Evolutionary conservation across 1,140 invertebrate genomes (phyloP), one percentile per base, ranked within the genome.

Genomic region (Solen grandis): DNA sequence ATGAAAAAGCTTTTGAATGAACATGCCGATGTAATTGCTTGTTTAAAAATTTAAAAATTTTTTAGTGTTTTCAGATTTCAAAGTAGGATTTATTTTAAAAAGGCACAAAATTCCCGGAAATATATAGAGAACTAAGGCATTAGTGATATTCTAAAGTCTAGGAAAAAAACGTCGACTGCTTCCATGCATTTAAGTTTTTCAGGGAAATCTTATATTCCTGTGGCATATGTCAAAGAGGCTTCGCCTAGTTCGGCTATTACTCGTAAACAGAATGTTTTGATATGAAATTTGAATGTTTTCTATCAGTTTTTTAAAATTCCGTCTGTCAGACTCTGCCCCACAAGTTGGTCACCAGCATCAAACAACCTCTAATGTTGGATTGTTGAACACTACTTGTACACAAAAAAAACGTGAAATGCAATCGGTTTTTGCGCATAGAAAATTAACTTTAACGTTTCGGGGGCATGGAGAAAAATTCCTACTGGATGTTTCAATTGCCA

Each of bases 91-190:
- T 16, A n/a, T 35, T 19, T 0, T 65, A 8, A 1, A 16, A 38
- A 19, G 74, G 63, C n/a, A 76, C 50, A 27, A 36, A 66, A 66
- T 76, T 65, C 36, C 74, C 25, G 22, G 74, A 76, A 22, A 76
- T 41, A 66, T 76, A 4, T 65, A 65, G n/a, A 33, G 55, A 38
- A 50, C 31, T 36, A 76, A 38, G 38, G 54, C 41, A 33, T 76
- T 76, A 36, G 27, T 5, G 2, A 35, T 76, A 16, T 33, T 33
- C 1, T 60, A 46, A 76, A 76, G 36, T 76, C 33, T 22, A 66
- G 14, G 29, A 52, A 33, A 41, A 27, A 36, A 2, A 66, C 0
- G 31, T 38, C 22, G 35, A 35, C 31, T 13, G 57, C 60, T 76
- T 35, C 60, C 74, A 36, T 65, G 33, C 31, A 55, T 50, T 55